These are phyloP conservation scores for Sebastes trivittatus DNA, from an alignment of 2,797 vertebrate species.

Conservation along the genomic window DNA sequence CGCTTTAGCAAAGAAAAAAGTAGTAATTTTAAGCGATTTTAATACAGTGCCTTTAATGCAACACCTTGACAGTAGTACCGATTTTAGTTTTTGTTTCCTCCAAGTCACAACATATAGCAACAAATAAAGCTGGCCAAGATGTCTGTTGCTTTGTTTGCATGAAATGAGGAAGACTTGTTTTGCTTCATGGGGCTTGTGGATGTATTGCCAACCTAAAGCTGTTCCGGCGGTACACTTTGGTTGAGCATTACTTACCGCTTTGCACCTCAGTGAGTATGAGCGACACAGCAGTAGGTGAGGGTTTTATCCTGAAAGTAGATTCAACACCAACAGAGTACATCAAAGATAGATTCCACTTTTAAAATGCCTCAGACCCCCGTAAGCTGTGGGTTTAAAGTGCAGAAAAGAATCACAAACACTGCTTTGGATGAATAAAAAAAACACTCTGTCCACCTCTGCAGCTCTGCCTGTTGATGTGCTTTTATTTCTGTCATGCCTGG, in stretches of 20 bases:
- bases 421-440: constrained; percentile 69
- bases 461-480: constrained; percentile 60
- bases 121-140: constrained; percentile 7
- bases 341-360: constrained; percentile 57
- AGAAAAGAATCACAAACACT: constrained; percentile 59
- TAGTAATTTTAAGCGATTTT: neutral
- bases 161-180: constrained; percentile 36
- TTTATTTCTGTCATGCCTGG: constrained; percentile 68
- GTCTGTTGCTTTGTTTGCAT: constrained; percentile 38
- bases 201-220: constrained; percentile 37
- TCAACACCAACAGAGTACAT: constrained; percentile 51
- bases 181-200: constrained; percentile 17
- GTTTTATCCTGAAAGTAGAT: constrained; percentile 62
- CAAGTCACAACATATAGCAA: neutral
- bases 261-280: constrained; percentile 59
- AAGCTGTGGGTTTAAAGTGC: constrained; percentile 65
- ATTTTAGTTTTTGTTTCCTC: neutral
- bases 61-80: neutral
- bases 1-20: neutral
- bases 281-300: constrained; percentile 62
- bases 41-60: neutral
- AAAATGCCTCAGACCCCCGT: constrained; percentile 44
- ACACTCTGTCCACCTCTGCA: constrained; percentile 47
- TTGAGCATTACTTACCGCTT: constrained; percentile 61
- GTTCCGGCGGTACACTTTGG: constrained; percentile 26